Evolutionary conservation across 2,797 vertebrate genomes (phyloP), one percentile per base, ranked within the genome.

Genomic region (Sciurus vulgaris): DNA sequence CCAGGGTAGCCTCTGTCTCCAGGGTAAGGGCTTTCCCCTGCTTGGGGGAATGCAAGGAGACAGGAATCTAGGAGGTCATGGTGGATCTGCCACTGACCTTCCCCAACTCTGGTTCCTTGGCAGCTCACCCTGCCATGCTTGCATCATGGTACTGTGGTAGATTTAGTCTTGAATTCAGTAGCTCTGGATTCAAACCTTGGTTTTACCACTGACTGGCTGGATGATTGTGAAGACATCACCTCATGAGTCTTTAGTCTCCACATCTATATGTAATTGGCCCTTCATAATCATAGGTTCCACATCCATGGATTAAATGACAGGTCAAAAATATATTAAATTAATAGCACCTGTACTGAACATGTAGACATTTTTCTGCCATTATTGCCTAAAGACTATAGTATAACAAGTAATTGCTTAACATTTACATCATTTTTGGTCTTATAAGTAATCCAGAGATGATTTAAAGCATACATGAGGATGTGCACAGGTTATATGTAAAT

Each of bases 91-190:
- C 73, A 49, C 41, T 86, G 30, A 92, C 33, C 35, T 85, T 91
- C 35, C 8, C 24, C 61, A 30, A 67, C 35, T 93, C n/a, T 84
- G 61, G 33, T 33, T 87, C 73, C 56, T 69, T 77, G 30, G 47
- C 22, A 77, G 38, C 35, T 73, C 72, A 44, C 44, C 38, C 67
- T 63, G 28, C 22, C 20, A 20, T 89, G 44, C 70, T 77, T 47
- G 35, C 5, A 41, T 82, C 82, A 69, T 47, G 7, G 49, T 73
- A 30, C 33, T 56, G 2, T 38, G 47, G 33, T 72, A 85, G 22
- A 89, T 15, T 89, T 90, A 56, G 65, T 91, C 51, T 72, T 95
- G 26, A 94, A 91, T 78, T 95, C 72, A 78, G 8, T 78, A 79
- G 84, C 30, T 90, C 72, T 81, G 30, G 67, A 33, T 95, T 79